Evolutionary conservation across 1,140 invertebrate genomes (phyloP), one percentile per base, ranked within the genome.

Genomic region (Drosophila micromelanica): DNA sequence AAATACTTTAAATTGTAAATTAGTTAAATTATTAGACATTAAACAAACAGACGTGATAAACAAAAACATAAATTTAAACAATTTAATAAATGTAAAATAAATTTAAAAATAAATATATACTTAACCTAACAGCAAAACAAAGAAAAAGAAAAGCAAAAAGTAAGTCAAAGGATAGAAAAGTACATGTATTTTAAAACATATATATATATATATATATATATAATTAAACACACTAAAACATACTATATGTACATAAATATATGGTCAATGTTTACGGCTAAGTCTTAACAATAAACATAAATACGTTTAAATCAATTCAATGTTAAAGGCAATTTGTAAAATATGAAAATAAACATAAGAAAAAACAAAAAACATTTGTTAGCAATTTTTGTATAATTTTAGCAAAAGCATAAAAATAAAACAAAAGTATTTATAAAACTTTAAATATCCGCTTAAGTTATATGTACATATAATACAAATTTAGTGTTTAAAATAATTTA

Each of bases 1-100:
- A 27, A 57, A 77, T 76, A 79, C 64, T 86, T 78, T 78, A 76
- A 76, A 75, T 56, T 87, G 76, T 87, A 87, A 84, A 87, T 86
- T 87, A 87, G 82, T 89, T 89, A 87, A 87, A 82, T 87, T 86
- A 74, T 87, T 87, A 87, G 82, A 82, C 76, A 82, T 81, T 89
- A 89, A 84, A 87, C 84, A 87, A 89, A 89, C 78, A 89, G 82
- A 87, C 82, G 82, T 87, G 82, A 87, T 87, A 87, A 89, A 87
- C 75, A 81, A 84, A 52, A 81, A 74, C 35, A 72, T 60, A 56
- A 52, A 60, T 67, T 71, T 75, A 72, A 48, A 82, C 45, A 52
- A 74, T 45, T 48, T 30, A 69, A 64, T 35, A 51, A 78, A 54
- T 87, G 84, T 87, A 87, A 87, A 87, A 82, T 87, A 79, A 78